Evolutionary conservation across 2,113 vertebrate genomes (phyloP).

Genomic region (Seriola rivoliana): DNA sequence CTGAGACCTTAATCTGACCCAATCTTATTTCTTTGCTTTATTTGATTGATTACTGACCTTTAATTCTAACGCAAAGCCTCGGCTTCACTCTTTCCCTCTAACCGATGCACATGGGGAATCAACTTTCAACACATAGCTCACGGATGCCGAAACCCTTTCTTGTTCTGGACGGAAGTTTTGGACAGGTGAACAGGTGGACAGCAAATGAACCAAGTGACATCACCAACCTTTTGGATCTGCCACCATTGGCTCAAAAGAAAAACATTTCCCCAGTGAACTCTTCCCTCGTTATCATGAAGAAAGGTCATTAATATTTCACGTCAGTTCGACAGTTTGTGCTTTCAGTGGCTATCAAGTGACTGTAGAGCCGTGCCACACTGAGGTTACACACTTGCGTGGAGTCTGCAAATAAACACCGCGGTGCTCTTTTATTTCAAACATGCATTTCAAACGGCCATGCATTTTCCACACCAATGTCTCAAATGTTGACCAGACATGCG

Average conservation of each 20-base stretch:
- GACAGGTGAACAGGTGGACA: neutral
- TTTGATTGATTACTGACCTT: no score
- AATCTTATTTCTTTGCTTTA: neutral
- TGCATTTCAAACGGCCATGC: constrained; percentile 56
- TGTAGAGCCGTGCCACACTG: neutral
- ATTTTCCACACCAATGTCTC: constrained; percentile 46
- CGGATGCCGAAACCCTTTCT: neutral
- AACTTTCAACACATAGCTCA: neutral
- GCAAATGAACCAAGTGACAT: neutral
- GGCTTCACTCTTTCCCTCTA: neutral
- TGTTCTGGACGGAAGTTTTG: neutral
- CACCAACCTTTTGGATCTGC: neutral
- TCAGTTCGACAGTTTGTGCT: neutral
- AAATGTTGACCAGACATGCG: constrained; percentile 40
- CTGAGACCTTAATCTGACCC: neutral
- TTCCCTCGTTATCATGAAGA: neutral
- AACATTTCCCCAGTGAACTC: neutral
- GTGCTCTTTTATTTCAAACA: constrained; percentile 38
- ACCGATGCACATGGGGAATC: neutral
- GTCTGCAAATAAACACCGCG: constrained; percentile 9
- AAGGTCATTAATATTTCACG: neutral
- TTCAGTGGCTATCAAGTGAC: constrained; percentile 1
- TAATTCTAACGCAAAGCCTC: no score
- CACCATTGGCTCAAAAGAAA: neutral
- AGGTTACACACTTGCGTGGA: neutral